Evolutionary conservation across 2,888 invertebrate genomes (phyloP).

Genomic region (Hedychridium roseum): DNA sequence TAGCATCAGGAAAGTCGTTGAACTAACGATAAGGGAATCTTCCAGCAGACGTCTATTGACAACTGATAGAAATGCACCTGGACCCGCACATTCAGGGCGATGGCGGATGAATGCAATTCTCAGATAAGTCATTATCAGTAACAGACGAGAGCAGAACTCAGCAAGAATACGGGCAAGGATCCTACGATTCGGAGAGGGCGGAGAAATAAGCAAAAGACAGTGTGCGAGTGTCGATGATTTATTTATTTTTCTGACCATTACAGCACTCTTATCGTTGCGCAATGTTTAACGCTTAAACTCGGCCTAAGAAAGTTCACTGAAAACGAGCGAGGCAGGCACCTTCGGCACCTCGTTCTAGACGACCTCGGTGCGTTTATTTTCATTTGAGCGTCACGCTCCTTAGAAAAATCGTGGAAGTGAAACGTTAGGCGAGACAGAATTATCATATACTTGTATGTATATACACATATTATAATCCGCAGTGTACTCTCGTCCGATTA

Average conservation of each 20-base stretch:
- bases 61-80: too few relatives aligned
- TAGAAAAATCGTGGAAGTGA: slow-evolving; percentile 27
- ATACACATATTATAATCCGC: slow-evolving; percentile 13
- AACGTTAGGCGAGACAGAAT: slow-evolving; percentile 21
- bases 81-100: slow-evolving; percentile 16
- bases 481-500: slow-evolving; percentile 9
- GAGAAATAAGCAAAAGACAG: not conserved
- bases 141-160: not conserved
- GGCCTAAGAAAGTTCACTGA: slow-evolving; percentile 20
- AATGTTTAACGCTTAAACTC: slow-evolving; percentile 23
- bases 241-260: slow-evolving; percentile 28
- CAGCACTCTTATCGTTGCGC: slow-evolving; percentile 20
- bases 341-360: slow-evolving; percentile 9
- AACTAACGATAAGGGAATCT: too few relatives aligned
- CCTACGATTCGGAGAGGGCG: not conserved
- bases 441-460: slow-evolving; percentile 13
- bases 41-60: too few relatives aligned
- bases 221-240: slow-evolving; percentile 29
- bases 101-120: slow-evolving; percentile 4
- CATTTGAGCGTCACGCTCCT: slow-evolving; percentile 11
- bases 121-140: not conserved
- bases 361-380: slow-evolving; percentile 8
- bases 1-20: too few relatives aligned
- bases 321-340: slow-evolving; percentile 7
- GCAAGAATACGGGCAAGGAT: not conserved